Percentiles rank a stretch among this genome's conserved stretches.
Evolutionary conservation across 2,888 invertebrate genomes (phyloP).

Genomic region (Zhengitettix transpicula): DNA sequence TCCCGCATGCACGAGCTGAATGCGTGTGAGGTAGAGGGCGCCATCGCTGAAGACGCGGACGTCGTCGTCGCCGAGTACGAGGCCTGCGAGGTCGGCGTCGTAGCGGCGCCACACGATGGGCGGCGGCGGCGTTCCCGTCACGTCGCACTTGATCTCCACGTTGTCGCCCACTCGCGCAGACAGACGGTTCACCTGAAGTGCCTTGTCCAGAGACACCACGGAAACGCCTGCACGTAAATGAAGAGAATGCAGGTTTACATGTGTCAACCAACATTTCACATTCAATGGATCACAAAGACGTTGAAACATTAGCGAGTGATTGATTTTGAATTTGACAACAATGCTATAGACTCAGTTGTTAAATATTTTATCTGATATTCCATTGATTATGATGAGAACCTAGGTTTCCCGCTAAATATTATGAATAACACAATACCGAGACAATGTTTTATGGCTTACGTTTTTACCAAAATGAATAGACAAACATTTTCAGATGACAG

Average conservation of each 20-base stretch:
- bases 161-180: constrained; percentile 57
- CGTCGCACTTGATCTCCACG: constrained; percentile 61
- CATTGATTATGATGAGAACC: too few species aligned
- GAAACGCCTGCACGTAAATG: constrained; percentile 38
- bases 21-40: constrained; percentile 51
- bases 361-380: too few species aligned
- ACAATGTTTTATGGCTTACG: too few species aligned
- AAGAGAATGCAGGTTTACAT: too few species aligned
- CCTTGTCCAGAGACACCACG: constrained; percentile 52
- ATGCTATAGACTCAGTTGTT: too few species aligned
- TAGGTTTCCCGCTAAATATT: too few species aligned
- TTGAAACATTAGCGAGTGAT: background rate
- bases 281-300: background rate
- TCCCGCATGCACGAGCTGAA: constrained; percentile 55
- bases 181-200: constrained; percentile 49
- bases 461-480: too few species aligned
- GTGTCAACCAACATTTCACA: background rate
- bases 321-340: too few species aligned
- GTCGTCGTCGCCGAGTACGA: constrained; percentile 39
- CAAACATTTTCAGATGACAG: too few species aligned
- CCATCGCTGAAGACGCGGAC: constrained; percentile 56
- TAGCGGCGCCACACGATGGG: constrained; percentile 56
- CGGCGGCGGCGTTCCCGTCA: constrained; percentile 49
- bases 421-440: too few species aligned
- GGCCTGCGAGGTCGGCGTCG: constrained; percentile 38